Conservation (phyloP, 1,140 invertebrate species). For the Danaus melanippus region DNA sequence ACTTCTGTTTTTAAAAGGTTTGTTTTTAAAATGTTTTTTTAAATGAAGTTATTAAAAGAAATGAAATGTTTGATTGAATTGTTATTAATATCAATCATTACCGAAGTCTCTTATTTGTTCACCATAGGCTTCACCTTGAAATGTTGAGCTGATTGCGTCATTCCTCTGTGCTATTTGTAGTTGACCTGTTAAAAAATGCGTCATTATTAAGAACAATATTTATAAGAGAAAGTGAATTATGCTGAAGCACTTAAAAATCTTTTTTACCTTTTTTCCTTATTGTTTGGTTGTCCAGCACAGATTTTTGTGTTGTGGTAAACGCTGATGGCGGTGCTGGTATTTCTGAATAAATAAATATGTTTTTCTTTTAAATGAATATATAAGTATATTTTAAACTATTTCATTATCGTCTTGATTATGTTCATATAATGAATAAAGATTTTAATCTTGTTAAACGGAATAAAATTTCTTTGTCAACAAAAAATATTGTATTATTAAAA, state of each 20-base stretch:
- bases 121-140: conserved; percentile 58
- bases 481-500: no score
- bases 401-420: no score
- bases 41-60: conserved; percentile 3
- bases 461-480: no score
- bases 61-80: background rate
- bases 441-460: no score
- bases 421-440: no score
- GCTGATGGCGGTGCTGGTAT: conserved; percentile 62
- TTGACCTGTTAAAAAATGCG: conserved; percentile 38
- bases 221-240: conserved; percentile 1
- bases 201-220: conserved; percentile 8
- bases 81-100: conserved; percentile 18
- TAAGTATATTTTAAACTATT: no score
- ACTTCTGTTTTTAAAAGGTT: background rate
- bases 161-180: conserved; percentile 43
- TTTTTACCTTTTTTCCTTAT: conserved; percentile 55
- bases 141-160: conserved; percentile 61
- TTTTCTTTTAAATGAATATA: conserved; percentile 14
- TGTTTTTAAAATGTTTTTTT: background rate
- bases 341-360: conserved; percentile 37
- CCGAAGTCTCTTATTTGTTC: conserved; percentile 62
- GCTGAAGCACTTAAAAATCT: background rate
- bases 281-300: conserved; percentile 60
- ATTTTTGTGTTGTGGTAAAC: conserved; percentile 56